phyloP scores from a whole-genome alignment of 2,797 vertebrate genomes.

The Enteromius trimaculatus region DNA sequence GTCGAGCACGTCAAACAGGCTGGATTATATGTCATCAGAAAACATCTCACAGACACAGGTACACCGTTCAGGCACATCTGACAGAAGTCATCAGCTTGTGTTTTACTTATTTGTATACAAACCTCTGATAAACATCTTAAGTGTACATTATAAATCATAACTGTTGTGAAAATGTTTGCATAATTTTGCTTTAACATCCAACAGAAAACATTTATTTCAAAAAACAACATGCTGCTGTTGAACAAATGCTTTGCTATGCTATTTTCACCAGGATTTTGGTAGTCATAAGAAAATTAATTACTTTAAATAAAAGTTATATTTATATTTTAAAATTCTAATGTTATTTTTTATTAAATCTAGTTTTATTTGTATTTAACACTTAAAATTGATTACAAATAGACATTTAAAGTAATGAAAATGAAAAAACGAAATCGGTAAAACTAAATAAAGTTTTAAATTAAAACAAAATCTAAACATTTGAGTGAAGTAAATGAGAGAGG shows the following conservation, averaged over 20 bases:
- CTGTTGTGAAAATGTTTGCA: not conserved
- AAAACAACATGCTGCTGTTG: not conserved
- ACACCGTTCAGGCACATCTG: not conserved
- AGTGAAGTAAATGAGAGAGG: not conserved
- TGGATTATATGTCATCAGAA: not conserved
- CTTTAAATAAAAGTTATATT: too few species aligned
- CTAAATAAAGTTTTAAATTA: not conserved
- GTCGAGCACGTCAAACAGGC: not conserved
- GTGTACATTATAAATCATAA: not conserved
- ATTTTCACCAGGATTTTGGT: too few species aligned
- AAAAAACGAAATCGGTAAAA: not conserved
- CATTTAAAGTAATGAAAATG: not conserved
- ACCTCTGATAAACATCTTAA: not conserved
- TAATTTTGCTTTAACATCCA: not conserved
- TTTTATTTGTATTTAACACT: not conserved
- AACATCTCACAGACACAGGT: not conserved
- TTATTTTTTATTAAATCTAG: not conserved
- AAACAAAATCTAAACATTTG: not conserved
- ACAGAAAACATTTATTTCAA: not conserved
- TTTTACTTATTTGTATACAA: not conserved
- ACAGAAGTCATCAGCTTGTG: not conserved
- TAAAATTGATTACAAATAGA: not conserved
- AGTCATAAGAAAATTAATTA: too few species aligned
- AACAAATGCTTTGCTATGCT: not conserved
- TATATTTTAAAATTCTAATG: not conserved